These are phyloP conservation scores for Ammodytes dubius DNA, from an alignment of 2,113 vertebrate species.

Conservation along the genomic window DNA sequence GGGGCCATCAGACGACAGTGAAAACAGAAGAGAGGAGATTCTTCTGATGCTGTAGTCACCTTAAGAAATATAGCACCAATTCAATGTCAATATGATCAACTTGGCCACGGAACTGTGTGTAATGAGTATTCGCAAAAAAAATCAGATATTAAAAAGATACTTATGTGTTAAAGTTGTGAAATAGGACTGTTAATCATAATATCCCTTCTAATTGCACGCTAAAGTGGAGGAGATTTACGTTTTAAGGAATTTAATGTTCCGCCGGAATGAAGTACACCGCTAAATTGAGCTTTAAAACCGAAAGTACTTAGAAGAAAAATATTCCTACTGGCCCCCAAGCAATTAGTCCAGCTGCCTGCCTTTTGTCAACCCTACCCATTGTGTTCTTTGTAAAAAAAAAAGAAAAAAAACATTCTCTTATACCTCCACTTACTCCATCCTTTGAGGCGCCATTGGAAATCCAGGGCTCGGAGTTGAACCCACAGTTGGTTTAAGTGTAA, in stretches of 20 bases:
- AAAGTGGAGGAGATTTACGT: constrained; percentile 36
- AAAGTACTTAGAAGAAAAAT: constrained; percentile 74
- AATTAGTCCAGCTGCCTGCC: constrained; percentile 78
- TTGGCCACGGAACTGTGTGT: background rate
- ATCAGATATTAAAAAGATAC: constrained; percentile 11
- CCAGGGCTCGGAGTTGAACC: constrained; percentile 78
- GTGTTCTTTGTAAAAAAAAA: constrained; percentile 74
- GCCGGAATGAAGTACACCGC: constrained; percentile 35
- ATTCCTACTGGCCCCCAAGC: constrained; percentile 74
- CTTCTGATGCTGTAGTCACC: background rate
- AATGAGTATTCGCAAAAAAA: background rate
- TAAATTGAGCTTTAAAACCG: constrained; percentile 74
- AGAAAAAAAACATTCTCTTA: constrained; percentile 65
- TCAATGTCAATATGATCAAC: background rate
- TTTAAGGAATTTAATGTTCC: background rate
- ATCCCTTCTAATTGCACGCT: constrained; percentile 33
- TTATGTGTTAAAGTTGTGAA: constrained; percentile 14
- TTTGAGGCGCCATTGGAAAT: constrained; percentile 80
- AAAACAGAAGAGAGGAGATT: background rate
- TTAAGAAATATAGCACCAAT: background rate
- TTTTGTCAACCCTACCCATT: constrained; percentile 80
- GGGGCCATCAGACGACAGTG: constrained; percentile 9
- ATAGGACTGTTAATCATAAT: constrained; percentile 23
- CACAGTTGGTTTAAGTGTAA: constrained; percentile 83
- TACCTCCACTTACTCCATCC: constrained; percentile 79